Evolutionary conservation across 2,113 vertebrate genomes (phyloP), one percentile per base, ranked within the genome.

Genomic region (Machaerirhynchus nigripectus): DNA sequence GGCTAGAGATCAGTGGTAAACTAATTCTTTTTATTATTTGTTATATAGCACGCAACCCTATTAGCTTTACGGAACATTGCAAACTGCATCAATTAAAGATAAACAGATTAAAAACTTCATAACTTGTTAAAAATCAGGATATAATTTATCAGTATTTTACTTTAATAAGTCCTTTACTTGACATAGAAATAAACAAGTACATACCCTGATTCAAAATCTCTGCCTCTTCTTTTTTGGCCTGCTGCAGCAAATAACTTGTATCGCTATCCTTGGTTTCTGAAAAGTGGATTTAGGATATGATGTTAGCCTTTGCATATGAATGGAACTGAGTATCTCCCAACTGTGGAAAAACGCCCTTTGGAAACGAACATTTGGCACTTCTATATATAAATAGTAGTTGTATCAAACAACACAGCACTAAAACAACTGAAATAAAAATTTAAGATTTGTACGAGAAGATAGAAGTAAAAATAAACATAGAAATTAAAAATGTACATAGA

Each of bases 181-280:
- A 63, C 28, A 47, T 0, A 46, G 31, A 89, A 94, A 80, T 37
- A 79, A 92, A 52, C 17, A 90, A 59, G 53, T 77, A 98, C 98
- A 97, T 98, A 99, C 99, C 98, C 94, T 99, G 98, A 97, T 98
- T 98, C 91, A 98, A 96, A 88, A 96, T 96, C n/a, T 98, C 98
- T 42, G 98, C 97, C 71, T 98, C 98, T 65, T 98, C 98, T 82
- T 97, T 97, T 93, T 97, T 98, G 49, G 96, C 94, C 60, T 98
- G 97, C 73, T 97, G 92, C 47, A 95, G 75, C 56, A 94, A 82
- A 53, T 86, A 92, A 75, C 94, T 90, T 78, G 97, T 97, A 93
- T 97, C 97, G 92, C 73, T 94, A 73, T 95, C 98, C 97, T 98
- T 97, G 67, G 88, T 88, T 96, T 95, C 96, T 98, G 70, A 88